Conservation (phyloP, 1,140 invertebrate genomes). For the Bombus picipes region DNA sequence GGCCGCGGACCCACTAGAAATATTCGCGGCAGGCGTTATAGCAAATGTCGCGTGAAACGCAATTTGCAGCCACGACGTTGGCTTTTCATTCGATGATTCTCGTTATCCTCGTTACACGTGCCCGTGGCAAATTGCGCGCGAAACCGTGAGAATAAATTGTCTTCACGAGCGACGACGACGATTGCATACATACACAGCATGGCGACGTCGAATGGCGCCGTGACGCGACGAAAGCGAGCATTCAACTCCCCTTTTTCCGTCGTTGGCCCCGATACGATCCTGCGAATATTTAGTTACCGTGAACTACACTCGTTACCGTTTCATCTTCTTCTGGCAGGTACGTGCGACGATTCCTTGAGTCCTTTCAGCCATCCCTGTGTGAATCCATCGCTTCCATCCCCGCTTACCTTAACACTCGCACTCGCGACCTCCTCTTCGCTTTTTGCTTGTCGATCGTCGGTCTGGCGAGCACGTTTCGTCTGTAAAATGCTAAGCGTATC, state of each 20-base stretch:
- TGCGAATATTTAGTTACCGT: constrained; percentile 69
- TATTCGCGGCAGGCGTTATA: constrained; percentile 24
- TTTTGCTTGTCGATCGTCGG: constrained; percentile 57
- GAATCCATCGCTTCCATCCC: background rate
- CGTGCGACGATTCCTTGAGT: constrained; percentile 68
- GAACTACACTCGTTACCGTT: constrained; percentile 64
- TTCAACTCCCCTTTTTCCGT: constrained; percentile 24
- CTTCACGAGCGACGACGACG: constrained; percentile 47
- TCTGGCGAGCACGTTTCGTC: constrained; percentile 52
- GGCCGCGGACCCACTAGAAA: background rate
- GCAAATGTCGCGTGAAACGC: constrained; percentile 68
- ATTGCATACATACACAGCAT: constrained; percentile 16
- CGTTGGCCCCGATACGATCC: constrained; percentile 35
- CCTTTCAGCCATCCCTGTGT: background rate
- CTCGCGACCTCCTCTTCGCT: background rate
- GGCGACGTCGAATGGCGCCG: background rate
- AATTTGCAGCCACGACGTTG: constrained; percentile 62
- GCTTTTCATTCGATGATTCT: constrained; percentile 67
- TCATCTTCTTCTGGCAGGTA: constrained; percentile 61
- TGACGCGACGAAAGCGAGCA: constrained; percentile 19
- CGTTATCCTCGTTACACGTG: constrained; percentile 66
- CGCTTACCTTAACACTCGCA: background rate
- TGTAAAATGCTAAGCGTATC: constrained; percentile 51
- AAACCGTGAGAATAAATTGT: constrained; percentile 70
- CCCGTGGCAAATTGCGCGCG: constrained; percentile 62